A percentile compares a stretch with the other conserved stretches of the same genome.
Conservation (phyloP, 2,888 invertebrate species). For the Drosophila pseudotalamancana region DNA sequence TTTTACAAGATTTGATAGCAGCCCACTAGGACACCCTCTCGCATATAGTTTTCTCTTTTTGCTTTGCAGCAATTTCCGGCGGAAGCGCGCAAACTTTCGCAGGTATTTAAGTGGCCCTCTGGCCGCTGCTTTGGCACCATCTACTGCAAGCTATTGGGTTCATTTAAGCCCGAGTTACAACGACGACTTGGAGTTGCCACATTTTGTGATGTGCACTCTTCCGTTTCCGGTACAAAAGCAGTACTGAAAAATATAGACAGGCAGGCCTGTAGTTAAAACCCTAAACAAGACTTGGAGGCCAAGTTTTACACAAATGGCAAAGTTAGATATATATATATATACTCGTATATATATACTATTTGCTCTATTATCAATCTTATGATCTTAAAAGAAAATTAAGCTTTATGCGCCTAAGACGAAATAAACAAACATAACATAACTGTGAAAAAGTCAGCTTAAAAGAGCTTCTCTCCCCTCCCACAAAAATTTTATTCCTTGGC, state of each 20-base stretch:
- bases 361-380: too few species aligned
- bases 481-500: too few species aligned
- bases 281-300: background rate
- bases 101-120: conserved; percentile 72
- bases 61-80: conserved; percentile 66
- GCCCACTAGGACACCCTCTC: background rate
- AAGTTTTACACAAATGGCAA: too few species aligned
- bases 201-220: conserved; percentile 63
- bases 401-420: too few species aligned
- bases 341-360: too few species aligned
- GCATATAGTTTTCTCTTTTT: conserved; percentile 2
- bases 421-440: background rate
- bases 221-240: conserved; percentile 57
- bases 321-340: too few species aligned
- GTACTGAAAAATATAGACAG: conserved; percentile 4
- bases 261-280: background rate
- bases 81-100: conserved; percentile 69
- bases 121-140: conserved; percentile 9
- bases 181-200: conserved; percentile 34
- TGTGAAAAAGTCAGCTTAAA: background rate
- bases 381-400: too few species aligned
- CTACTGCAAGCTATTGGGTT: conserved; percentile 3
- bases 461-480: too few species aligned
- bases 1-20: conserved; percentile 45
- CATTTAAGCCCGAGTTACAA: conserved; percentile 23